A percentile compares a stretch with the other conserved stretches of the same genome.
Evolutionary conservation across 2,113 vertebrate species (phyloP).

Genomic region (Eubucco bourcierii): DNA sequence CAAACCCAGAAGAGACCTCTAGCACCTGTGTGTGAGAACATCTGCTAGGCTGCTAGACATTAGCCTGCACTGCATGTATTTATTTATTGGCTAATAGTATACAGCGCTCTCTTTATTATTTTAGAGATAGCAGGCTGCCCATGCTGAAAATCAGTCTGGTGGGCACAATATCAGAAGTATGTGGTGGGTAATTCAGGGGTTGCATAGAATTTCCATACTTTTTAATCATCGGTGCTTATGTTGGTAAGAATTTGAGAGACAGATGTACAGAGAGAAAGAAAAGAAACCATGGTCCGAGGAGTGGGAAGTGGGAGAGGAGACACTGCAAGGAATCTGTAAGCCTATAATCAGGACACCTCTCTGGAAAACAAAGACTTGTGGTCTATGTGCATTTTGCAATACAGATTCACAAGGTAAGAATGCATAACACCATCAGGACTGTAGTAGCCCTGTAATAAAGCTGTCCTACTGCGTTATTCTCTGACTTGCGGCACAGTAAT

Average conservation of each 20-base stretch:
- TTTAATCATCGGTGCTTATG: accelerated
- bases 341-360: background rate
- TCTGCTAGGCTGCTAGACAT: background rate
- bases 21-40: background rate
- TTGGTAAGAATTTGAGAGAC: background rate
- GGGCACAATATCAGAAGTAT: background rate
- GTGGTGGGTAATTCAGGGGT: background rate
- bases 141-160: background rate
- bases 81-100: background rate
- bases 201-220: background rate
- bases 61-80: background rate
- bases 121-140: background rate
- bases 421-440: accelerated
- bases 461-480: background rate
- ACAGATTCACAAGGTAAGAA: background rate
- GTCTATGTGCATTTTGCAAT: background rate
- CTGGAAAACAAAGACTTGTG: background rate
- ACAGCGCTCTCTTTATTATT: background rate
- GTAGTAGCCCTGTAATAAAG: background rate
- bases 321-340: background rate
- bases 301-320: background rate
- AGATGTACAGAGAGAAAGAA: background rate
- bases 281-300: background rate
- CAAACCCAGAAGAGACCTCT: background rate
- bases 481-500: background rate